Base-by-base conservation (phyloP, 1,140 invertebrate genomes). In the Drosophila melanica region DNA sequence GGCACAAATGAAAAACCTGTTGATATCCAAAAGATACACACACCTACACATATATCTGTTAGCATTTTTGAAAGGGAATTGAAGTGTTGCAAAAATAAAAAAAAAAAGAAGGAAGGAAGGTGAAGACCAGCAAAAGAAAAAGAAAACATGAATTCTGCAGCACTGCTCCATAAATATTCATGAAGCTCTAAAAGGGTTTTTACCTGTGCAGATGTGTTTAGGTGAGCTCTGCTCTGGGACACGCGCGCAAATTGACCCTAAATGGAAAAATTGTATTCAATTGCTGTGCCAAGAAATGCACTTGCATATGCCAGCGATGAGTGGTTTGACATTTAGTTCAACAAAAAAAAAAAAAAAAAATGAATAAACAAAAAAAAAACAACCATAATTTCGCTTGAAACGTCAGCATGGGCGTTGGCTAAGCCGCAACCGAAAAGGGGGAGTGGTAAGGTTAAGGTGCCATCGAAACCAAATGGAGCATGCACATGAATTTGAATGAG, bases 401-500 rank as follows among this genome's bases (percentile, higher is more conserved):
- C 75, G 82, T 59, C 70, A 64, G 41, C 59, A 68, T 69, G 72
- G 68, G 66, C 73, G 64, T 73, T 73, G 63, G 63, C 45, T 51
- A 4, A 23, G 51, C 50, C 18, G 8, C 2, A 35, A 35, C 4
- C 27, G 18, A 18, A 18, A 18, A 18, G 18, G 41, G 44, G 33
- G 47, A 8, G 16, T 4, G 10, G 42, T 12, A 18, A 30, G 27
- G 16, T 7, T 18, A 18, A 16, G 60, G 18, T 27, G 63, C 10
- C 4, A 9, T 12, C 18, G 53, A 12, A 39, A 42, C 48, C 30
- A 48, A 58, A 60, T 48, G 65, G 70, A 68, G 76, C 82, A 77
- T 87, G 82, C 81, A 89, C 84, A 81, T 87, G 82, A 87, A 87
- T 87, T 87, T 82, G 79, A 87, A 87, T 87, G 79, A 87, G 84